Percentiles rank a stretch among this genome's conserved stretches.
Conservation (phyloP, 2,797 vertebrate genomes). For the Pangasius larnaudii region DNA sequence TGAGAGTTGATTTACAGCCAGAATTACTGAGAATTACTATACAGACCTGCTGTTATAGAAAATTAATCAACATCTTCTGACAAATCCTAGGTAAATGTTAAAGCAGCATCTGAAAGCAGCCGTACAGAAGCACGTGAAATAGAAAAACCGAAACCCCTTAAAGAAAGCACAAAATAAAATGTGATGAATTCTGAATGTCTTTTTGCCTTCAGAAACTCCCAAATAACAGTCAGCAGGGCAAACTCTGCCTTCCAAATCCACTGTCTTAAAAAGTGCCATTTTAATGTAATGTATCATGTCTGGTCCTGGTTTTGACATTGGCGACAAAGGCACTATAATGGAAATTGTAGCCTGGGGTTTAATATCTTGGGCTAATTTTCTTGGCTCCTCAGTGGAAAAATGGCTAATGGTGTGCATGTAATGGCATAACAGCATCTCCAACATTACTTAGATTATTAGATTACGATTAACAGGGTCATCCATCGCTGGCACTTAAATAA, state of each 20-base stretch:
- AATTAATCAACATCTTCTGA: background rate
- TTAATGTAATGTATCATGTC: constrained; percentile 16
- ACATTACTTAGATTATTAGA: constrained; percentile 66
- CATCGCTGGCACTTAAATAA: constrained; percentile 63
- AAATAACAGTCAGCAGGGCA: background rate
- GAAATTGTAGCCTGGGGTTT: constrained; percentile 9
- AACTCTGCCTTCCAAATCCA: background rate
- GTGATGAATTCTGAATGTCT: background rate
- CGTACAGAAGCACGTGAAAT: background rate
- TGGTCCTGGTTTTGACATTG: constrained; percentile 23
- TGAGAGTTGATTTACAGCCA: background rate
- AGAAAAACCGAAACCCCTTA: background rate
- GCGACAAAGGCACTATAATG: constrained; percentile 25
- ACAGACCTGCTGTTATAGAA: background rate
- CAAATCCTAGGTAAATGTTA: background rate
- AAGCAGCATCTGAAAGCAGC: background rate
- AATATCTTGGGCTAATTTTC: constrained; percentile 31
- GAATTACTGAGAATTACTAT: background rate
- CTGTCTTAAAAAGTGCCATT: background rate
- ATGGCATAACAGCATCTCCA: constrained; percentile 74
- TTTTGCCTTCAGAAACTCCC: background rate
- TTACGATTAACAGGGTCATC: constrained; percentile 66
- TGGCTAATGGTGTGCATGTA: constrained; percentile 73
- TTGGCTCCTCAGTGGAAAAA: constrained; percentile 28
- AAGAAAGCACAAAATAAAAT: background rate